Base-by-base conservation (phyloP, 2,797 vertebrate genomes). In the Sciaenops ocellatus region DNA sequence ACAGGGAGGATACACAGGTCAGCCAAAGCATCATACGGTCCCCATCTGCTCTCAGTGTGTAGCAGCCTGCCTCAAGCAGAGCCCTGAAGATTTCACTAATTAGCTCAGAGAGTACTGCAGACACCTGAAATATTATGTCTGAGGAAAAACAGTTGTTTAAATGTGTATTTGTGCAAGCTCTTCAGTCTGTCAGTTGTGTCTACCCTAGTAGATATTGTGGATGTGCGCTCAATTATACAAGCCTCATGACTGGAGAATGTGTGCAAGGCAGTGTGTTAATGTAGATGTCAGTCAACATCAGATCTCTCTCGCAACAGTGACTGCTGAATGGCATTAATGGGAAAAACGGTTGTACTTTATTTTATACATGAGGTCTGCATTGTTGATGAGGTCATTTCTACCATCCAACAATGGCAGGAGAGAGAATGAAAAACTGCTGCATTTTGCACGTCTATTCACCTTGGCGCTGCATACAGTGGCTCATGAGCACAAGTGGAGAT, bases 11-110 rank as follows among this genome's bases (percentile, higher is more conserved):
- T 84, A 81, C 88, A 76, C 83, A 88, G 90, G 93, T 93, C 93
- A 90, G 89, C 92, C 90, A 91, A 85, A 81, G 83, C 85, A 86
- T 92, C 91, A 90, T 86, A 88, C 66, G 77, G 86, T 83, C 84
- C 83, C 89, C 93, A 93, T 94, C 92, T 94, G 92, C 83, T 93
- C 89, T 48, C 78, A 54, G 83, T 75, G 82, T 83, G 85, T 62
- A 88, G 86, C 89, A 85, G 84, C 76, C 90, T 79, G 85, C 83
- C 88, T 91, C 84, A 84, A 90, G 84, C 90, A 30, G 82, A 87
- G 84, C 77, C 84, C 82, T 60, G 82, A 87, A 88, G 84, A 92
- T 76, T 80, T 85, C 74, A 69, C 87, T 93, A 91, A 94, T 93
- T 86, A 92, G 79, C 82, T 85, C 46, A 75, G 73, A 63, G 81